Evolutionary conservation across 2,113 vertebrate genomes (phyloP).

Genomic region (Morone saxatilis): DNA sequence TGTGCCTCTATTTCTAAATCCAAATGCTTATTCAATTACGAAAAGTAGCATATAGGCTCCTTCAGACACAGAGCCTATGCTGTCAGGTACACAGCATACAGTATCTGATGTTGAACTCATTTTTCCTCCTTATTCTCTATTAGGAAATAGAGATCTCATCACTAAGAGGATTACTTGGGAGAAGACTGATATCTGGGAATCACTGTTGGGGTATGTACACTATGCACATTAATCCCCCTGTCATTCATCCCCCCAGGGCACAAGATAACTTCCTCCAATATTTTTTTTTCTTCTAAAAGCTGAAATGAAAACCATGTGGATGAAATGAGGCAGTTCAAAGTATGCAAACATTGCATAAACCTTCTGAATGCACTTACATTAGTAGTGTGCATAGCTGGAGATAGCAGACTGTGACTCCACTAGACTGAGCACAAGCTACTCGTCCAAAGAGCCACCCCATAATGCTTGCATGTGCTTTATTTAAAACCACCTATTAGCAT

Average conservation of each 20-base stretch:
- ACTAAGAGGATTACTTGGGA: constrained; percentile 68
- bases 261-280: constrained; percentile 11
- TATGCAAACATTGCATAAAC: not conserved
- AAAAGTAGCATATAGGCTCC: not conserved
- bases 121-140: constrained; percentile 2
- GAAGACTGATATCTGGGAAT: constrained; percentile 58
- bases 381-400: not conserved
- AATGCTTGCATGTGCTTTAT: not conserved
- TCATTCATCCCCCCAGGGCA: constrained; percentile 28
- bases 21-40: not conserved
- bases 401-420: not conserved
- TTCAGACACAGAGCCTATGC: constrained; percentile 1
- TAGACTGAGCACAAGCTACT: not conserved
- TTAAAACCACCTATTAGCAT: not conserved
- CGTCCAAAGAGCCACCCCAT: not conserved
- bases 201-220: constrained; percentile 49
- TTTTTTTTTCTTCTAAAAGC: not conserved
- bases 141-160: constrained; percentile 59
- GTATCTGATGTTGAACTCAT: constrained; percentile 11
- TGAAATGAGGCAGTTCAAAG: not conserved
- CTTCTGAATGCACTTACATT: no score
- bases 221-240: constrained; percentile 45
- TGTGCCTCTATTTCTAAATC: not conserved
- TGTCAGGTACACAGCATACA: not conserved
- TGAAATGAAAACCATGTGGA: constrained; percentile 12